phyloP scores from a whole-genome alignment of 2,113 vertebrate genomes.

The Nothoprocta pentlandii region DNA sequence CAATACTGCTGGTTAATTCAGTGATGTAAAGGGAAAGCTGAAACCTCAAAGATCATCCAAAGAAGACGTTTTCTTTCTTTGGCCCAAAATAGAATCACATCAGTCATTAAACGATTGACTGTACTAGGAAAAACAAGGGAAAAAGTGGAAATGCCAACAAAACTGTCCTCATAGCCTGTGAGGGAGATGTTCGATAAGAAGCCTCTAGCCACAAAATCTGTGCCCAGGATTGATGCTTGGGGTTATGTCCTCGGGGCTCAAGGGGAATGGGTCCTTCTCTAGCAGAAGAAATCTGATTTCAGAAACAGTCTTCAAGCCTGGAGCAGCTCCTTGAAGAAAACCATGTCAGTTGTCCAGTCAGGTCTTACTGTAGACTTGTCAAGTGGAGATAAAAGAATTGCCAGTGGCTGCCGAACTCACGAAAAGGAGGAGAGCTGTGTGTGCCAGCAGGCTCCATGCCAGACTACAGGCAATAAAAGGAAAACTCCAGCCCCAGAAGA shows the following conservation, averaged over 20 bases:
- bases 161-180: neutral
- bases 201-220: neutral
- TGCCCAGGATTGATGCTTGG: neutral
- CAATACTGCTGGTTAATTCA: neutral
- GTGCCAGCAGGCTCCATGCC: slow-evolving; percentile 19
- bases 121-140: neutral
- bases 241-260: neutral
- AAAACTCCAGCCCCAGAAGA: neutral
- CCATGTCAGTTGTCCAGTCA: neutral
- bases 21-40: neutral
- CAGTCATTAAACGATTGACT: neutral
- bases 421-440: neutral
- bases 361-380: neutral
- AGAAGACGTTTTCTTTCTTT: neutral
- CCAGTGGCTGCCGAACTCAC: neutral
- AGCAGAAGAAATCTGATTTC: neutral
- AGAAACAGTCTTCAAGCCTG: neutral
- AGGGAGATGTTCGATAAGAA: neutral
- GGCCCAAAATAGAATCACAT: neutral
- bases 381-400: neutral
- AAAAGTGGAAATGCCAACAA: neutral
- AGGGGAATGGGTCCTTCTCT: neutral
- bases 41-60: neutral
- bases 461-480: neutral
- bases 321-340: neutral